Base-by-base conservation (phyloP, 1,140 invertebrate genomes). In the Drosophila punjabiensis region DNA sequence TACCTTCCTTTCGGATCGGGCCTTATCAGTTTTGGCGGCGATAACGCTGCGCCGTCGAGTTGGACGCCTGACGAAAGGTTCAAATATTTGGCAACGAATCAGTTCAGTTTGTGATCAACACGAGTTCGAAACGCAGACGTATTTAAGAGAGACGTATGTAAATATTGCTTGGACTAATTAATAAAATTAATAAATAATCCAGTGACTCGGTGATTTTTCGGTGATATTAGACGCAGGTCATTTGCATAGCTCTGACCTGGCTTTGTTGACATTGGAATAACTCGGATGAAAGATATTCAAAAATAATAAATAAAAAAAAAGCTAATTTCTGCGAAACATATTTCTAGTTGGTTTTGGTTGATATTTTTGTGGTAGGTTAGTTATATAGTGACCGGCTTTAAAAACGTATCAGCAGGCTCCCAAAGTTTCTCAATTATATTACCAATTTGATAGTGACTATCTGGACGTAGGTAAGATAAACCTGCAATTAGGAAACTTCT, bases 231-330 rank as follows among this genome's bases (percentile, higher is more conserved):
- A 6, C 65, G 20, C 33, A n/a, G 33, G 10, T 61, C 37, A 78
- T 78, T 78, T 70, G 76, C 68, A 82, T 82, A 75, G 60, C 37
- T 71, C 43, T 58, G 64, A 61, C 50, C 41, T 84, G 66, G 87
- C 66, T 78, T 77, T 63, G 16, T 30, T 68, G 62, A 37, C 78
- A 84, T 87, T 87, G 70, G 77, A 88, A 89, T 89, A 76, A 48
- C 10, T 41, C 16, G 11, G 24, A 30, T 24, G 13, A 11, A 30
- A 50, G 28, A 69, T 45, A 9, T 14, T n/a, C n/a, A n/a, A n/a
- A n/a, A 43, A 35, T 32, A 52, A 24, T 59, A 71, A 48, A 52
- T 37, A 20, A 41, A 61, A 64, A 45, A 9, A 67, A 37, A 28
- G 1, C 20, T 5, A 39, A 58, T 39, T 28, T 67, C 35, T 62